These are phyloP conservation scores for Chrysocyon brachyurus DNA, from an alignment of 2,797 vertebrate species.

Conservation along the genomic window DNA sequence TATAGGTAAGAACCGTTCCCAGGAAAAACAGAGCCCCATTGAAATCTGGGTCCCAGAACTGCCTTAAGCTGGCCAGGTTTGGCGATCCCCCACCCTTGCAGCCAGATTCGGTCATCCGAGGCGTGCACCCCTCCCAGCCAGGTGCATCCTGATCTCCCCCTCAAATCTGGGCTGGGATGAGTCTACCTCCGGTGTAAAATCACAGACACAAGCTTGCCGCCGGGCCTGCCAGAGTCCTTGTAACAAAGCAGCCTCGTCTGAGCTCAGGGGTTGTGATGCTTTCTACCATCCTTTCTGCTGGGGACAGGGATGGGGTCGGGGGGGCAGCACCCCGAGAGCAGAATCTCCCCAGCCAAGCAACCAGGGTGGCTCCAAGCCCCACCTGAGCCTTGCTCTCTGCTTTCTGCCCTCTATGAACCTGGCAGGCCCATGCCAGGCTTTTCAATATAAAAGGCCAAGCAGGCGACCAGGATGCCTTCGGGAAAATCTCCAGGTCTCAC, in stretches of 20 bases:
- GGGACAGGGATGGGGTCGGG: fast-evolving
- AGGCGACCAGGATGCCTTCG: fast-evolving
- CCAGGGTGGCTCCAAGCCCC: neutral
- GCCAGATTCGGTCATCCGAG: neutral
- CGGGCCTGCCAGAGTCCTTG: neutral
- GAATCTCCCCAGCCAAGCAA: neutral
- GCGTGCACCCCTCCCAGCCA: neutral
- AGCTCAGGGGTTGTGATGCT: fast-evolving
- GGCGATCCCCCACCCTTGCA: fast-evolving
- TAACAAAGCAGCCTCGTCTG: neutral
- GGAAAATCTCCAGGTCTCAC: neutral
- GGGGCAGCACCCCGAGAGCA: neutral
- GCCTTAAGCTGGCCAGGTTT: neutral
- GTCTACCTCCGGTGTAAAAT: neutral
- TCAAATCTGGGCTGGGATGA: neutral
- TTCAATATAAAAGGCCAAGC: neutral
- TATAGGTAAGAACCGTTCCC: slow-evolving; percentile 52
- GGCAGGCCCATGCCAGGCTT: neutral
- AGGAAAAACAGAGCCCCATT: slow-evolving; percentile 61
- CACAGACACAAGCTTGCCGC: neutral
- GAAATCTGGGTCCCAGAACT: slow-evolving; percentile 33
- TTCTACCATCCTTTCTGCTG: neutral
- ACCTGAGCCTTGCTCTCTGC: neutral
- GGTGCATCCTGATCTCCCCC: neutral
- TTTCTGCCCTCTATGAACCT: neutral